Evolutionary conservation across 2,797 vertebrate species (phyloP), one percentile per base, ranked within the genome.

Genomic region (Hypotaenidia philippensis): DNA sequence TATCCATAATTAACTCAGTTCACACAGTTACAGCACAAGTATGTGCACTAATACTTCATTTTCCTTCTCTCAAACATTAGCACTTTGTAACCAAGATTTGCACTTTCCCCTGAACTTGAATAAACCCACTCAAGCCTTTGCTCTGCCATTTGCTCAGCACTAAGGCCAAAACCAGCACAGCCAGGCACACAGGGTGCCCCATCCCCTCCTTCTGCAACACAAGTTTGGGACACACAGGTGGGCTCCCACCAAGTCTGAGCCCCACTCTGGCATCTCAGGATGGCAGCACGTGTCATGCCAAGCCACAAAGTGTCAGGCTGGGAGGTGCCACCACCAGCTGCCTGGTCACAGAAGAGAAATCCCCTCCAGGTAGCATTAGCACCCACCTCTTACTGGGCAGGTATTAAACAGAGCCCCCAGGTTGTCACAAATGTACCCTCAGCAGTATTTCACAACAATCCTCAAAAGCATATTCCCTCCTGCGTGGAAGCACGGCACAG

Each of bases 381-480:
- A 53, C 19, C 16, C 3, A 2, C 11, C 11, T 36, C 27, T 9
- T 8, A 38, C 34, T 53, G 68, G 29, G 41, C 47, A 76, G 41
- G 27, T 44, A 52, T 44, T 52, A 47, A 78, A 64, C 23, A 76
- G 59, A 82, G 44, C 52, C 10, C 22, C 25, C 55, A 52, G 0
- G 26, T 3, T 59, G 32, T 32, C 34, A 69, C 56, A 56, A 29
- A 52, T 21, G 5, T 34, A 64, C 23, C 70, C 31, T 64, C 22
- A 50, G 40, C 57, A 87, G 36, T 8, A 22, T 53, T 72, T 50
- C 13, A 27, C 21, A 29, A 20, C 59, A 89, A 14, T 59, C 68
- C 80, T 90, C 56, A 94, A 93, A 69, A 87, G 85, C 68, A 40
- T 38, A 55, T 56, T 89, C 52, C n/a, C 38, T 82, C 45, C 44